Base-by-base conservation (phyloP, 2,797 vertebrate genomes). In the Mycteria americana region DNA sequence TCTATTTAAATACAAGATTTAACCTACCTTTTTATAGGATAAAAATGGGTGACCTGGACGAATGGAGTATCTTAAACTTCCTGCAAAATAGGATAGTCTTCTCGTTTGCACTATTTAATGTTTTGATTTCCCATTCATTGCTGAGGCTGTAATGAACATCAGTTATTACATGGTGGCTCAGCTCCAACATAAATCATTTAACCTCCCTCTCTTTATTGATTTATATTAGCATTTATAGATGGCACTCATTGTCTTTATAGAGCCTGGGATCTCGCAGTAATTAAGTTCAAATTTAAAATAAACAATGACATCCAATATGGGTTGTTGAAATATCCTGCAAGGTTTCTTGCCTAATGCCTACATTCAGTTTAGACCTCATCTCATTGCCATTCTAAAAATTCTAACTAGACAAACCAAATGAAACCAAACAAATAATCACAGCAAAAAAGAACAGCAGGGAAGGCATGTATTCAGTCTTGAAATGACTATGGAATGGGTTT, bases 221-320 rank as follows among this genome's bases (percentile, higher is more conserved):
- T 95, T 89, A 85, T 92, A 94, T 93, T 93, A 93, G 45, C 82
- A 89, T 95, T 95, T 94, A 90, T 92, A 86, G 91, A 94, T 83
- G 94, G 73, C 64, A 96, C 60, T 90, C 43, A 95, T 95, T 96
- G 93, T 96, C 92, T 95, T 88, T 92, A 84, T 50, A 78, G 80
- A 1, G 30, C 50, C 69, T 86, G 74, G 48, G 46, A 92, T 84
- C 69, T 94, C 94, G 88, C 62, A 92, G 63, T 96, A 96, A 96
- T 95, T 94, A 88, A 81, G 76, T 84, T 84, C 62, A 93, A 92
- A 86, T 93, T 79, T 93, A 88, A 94, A 97, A 95, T 86, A 90
- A 97, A 94, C 88, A 93, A 72, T 75, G 37, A 65, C 35, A 90
- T 78, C 27, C 72, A 81, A 51, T 82, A 89, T 3, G 16, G 13